These are phyloP conservation scores for Bryconaethiops microstoma DNA, from an alignment of 2,797 vertebrate species.

Conservation along the genomic window DNA sequence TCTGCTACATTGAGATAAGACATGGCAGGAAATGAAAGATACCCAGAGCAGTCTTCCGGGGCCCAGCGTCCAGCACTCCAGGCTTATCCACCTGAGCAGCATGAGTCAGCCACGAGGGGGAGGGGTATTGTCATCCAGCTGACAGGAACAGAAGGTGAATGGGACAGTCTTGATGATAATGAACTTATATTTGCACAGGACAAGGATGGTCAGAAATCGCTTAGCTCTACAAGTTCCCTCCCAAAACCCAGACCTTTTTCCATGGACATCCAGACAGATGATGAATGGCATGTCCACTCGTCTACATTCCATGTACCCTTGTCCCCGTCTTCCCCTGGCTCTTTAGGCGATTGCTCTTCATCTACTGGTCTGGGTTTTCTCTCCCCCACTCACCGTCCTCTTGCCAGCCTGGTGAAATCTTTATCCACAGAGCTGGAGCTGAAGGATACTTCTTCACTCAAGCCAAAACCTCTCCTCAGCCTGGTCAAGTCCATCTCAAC, in stretches of 20 bases:
- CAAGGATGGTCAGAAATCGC: slow-evolving; percentile 66
- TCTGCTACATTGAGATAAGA: slow-evolving; percentile 69
- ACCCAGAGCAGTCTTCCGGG: slow-evolving; percentile 28
- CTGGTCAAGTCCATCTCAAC: slow-evolving; percentile 89
- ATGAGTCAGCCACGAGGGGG: slow-evolving; percentile 58
- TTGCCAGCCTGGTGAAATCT: slow-evolving; percentile 81
- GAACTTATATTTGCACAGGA: slow-evolving; percentile 76
- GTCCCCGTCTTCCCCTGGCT: slow-evolving; percentile 72
- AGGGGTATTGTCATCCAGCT: slow-evolving; percentile 80
- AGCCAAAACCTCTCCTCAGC: slow-evolving; percentile 77
- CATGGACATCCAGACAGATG: slow-evolving; percentile 54
- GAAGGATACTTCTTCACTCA: slow-evolving; percentile 72
- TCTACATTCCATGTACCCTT: slow-evolving; percentile 68
- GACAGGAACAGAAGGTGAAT: slow-evolving; percentile 75
- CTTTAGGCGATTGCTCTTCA: slow-evolving; percentile 63
- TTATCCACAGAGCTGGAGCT: slow-evolving; percentile 81
- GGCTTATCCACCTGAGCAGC: slow-evolving; percentile 20
- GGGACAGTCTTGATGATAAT: slow-evolving; percentile 70
- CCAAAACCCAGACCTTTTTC: slow-evolving; percentile 62
- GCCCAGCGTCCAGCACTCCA: slow-evolving; percentile 23
- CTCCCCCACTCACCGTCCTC: slow-evolving; percentile 72
- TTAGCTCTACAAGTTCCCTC: slow-evolving; percentile 43
- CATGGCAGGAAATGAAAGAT: slow-evolving; percentile 74
- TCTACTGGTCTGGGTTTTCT: slow-evolving; percentile 66
- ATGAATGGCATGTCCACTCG: slow-evolving; percentile 58